These are phyloP conservation scores for Parasteatoda tepidariorum DNA, from an alignment of 1,140 invertebrate genomes.

Conservation along the genomic window DNA sequence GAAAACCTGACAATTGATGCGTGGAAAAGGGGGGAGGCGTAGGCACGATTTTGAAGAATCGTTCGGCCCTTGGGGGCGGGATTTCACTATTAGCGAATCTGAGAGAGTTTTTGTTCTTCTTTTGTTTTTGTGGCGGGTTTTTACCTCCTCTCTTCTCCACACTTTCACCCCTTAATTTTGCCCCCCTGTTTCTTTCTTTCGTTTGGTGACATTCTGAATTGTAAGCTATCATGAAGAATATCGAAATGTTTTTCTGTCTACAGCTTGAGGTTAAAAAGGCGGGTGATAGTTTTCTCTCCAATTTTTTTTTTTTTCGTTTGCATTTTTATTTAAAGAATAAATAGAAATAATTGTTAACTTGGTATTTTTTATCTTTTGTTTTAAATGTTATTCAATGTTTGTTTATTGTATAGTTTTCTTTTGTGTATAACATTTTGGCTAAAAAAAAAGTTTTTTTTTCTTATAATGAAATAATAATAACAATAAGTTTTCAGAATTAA, in stretches of 20 bases:
- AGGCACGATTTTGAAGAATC: slow-evolving; percentile 9
- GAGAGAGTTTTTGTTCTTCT: slow-evolving; percentile 26
- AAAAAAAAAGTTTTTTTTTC: too few species aligned
- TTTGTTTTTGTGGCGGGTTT: slow-evolving; percentile 17
- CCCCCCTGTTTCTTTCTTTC: slow-evolving; percentile 22
- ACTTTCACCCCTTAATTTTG: neutral
- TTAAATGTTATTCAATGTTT: too few species aligned
- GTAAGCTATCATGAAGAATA: slow-evolving; percentile 16
- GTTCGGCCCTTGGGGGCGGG: slow-evolving; percentile 48
- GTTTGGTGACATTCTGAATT: neutral
- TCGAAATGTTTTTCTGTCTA: neutral
- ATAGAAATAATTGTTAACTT: too few species aligned
- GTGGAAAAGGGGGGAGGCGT: neutral
- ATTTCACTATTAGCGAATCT: slow-evolving; percentile 54
- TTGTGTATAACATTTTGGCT: too few species aligned
- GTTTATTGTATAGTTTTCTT: too few species aligned
- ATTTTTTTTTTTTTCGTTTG: too few species aligned
- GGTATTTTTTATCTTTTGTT: too few species aligned
- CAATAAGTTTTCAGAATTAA: too few species aligned
- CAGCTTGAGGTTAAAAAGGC: too few species aligned
- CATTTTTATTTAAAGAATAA: too few species aligned
- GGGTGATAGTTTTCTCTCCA: too few species aligned
- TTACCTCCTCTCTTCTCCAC: slow-evolving; percentile 5
- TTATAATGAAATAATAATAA: too few species aligned
- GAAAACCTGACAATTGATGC: slow-evolving; percentile 39